Evolutionary conservation across 1,140 invertebrate species (phyloP), one percentile per base, ranked within the genome.

Genomic region (Phthorimaea operculella): DNA sequence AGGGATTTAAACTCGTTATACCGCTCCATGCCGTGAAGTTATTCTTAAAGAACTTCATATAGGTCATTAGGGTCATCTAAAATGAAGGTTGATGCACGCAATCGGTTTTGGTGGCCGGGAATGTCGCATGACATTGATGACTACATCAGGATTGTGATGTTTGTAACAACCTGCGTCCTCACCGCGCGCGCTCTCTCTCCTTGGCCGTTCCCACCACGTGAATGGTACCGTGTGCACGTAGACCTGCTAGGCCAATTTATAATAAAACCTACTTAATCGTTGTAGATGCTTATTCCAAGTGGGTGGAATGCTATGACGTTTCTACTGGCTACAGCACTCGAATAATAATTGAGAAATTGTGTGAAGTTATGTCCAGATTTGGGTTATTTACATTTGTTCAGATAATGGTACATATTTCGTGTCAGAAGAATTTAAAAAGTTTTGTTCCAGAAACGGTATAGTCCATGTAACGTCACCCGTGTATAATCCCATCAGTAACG

Each of bases 201-300:
- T 1, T 79, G 70, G 67, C 48, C 62, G 18, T 68, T 58, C 57
- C 54, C 45, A 6, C 6, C 33, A 2, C 56, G 54, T 9, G 59
- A 60, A 1, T 71, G 63, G 51, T 11, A 69, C n/a, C 36, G 68
- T 9, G 45, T 79, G 9, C 70, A 76, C 49, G 47, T 63, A 8
- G 72, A 79, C 61, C 68, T 68, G 55, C 55, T 58, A 33, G 72
- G 12, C 70, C 72, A 7, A 57, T 75, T 8, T 54, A 61, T 1
- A 56, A 58, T 4, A 66, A 57, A 49, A 69, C 64, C 60, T 74
- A 71, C 54, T 47, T 77, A 14, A 56, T 79, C 8, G 58, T 74
- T 11, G 53, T 62, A 4, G 67, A 76, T 33, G 66, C 68, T 4
- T 63, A 59, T 16, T 68, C 65, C 0, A 75, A 73, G 52, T 75